Evolutionary conservation across 2,888 invertebrate genomes (phyloP), one percentile per base, ranked within the genome.

Genomic region (Luperina nickerlii): DNA sequence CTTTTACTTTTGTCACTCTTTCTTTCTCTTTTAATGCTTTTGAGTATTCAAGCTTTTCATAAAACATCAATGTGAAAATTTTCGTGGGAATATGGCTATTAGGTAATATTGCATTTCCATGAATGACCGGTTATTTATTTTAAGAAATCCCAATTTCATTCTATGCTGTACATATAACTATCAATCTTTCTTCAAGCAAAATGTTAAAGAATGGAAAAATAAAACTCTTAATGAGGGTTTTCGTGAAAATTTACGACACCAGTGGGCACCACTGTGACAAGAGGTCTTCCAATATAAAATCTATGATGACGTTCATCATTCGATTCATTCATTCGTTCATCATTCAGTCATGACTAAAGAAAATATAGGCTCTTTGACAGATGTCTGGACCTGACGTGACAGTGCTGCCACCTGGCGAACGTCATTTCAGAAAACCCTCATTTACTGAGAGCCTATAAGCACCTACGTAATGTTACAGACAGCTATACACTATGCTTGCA

Each of bases 391-490:
- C n/a, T n/a, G n/a, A n/a, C n/a, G n/a, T n/a, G n/a, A n/a, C n/a
- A n/a, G n/a, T n/a, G n/a, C n/a, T n/a, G n/a, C n/a, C n/a, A n/a
- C n/a, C n/a, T n/a, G n/a, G n/a, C n/a, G n/a, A n/a, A n/a, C n/a
- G n/a, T n/a, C n/a, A n/a, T n/a, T n/a, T n/a, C n/a, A n/a, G n/a
- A n/a, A n/a, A n/a, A n/a, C n/a, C n/a, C n/a, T n/a, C n/a, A n/a
- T 62, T 68, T 7, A 38, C 27, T 51, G 78, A 70, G 7, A 18
- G 1, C 32, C 24, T 45, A 20, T 66, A 54, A 38, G 54, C 78
- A 63, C 54, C 51, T 65, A 78, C 57, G 62, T 71, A 78, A 69
- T 62, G 1, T 69, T 77, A 45, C 8, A 65, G 13, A 70, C 32
- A 69, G 32, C 7, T 66, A 66, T 42, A 60, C 51, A 60, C 7